These are phyloP conservation scores for Lamprotornis superbus DNA, from an alignment of 2,113 vertebrate species.

Conservation along the genomic window DNA sequence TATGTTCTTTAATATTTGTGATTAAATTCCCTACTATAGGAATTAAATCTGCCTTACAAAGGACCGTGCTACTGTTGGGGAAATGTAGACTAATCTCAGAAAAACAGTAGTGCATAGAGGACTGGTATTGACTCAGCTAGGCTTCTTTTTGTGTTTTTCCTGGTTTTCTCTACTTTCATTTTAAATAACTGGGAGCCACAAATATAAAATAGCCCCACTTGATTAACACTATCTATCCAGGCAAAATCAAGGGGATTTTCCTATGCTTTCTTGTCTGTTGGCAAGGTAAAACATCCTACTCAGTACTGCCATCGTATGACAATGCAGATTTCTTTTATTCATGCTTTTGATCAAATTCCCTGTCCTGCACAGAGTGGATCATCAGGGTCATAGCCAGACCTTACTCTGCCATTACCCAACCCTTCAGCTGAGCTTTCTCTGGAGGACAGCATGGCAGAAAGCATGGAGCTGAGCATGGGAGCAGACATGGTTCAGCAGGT, in stretches of 20 bases:
- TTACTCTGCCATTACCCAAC: neutral
- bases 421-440: neutral
- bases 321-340: neutral
- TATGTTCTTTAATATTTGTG: neutral
- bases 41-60: neutral
- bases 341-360: neutral
- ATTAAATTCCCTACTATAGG: neutral
- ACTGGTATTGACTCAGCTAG: neutral
- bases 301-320: neutral
- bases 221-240: neutral
- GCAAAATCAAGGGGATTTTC: neutral
- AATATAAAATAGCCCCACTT: neutral
- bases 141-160: fast-evolving
- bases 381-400: neutral
- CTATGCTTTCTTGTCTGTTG: neutral
- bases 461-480: neutral
- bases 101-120: neutral
- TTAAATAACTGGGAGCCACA: neutral
- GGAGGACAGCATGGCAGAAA: neutral
- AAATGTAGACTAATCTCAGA: neutral
- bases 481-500: neutral
- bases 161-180: neutral
- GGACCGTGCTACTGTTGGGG: neutral
- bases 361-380: neutral
- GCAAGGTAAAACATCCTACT: neutral